A percentile compares a stretch with the other conserved stretches of the same genome.
phyloP scores from a whole-genome alignment of 2,113 vertebrate genomes.

The Plecturocebus donacophilus region DNA sequence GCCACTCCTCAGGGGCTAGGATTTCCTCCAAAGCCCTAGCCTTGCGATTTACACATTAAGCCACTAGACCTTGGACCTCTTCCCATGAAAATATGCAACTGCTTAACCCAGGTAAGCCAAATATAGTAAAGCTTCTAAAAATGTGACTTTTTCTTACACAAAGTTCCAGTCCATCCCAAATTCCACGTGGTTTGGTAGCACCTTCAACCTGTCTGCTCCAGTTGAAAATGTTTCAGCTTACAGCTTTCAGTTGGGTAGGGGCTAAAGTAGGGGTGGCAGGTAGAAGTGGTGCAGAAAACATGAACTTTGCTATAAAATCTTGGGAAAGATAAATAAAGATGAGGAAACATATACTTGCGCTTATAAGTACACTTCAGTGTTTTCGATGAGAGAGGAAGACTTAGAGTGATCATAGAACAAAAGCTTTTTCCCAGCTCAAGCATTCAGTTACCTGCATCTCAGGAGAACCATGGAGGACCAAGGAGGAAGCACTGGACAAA shows the following conservation, averaged over 20 bases:
- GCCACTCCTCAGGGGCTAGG: accelerated
- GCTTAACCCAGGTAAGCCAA: not conserved
- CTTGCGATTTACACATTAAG: not conserved
- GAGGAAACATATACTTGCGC: not conserved
- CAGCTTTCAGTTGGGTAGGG: not conserved
- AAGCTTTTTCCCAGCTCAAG: not conserved
- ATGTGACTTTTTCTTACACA: not conserved
- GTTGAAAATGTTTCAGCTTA: not conserved
- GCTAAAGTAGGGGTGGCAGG: not conserved
- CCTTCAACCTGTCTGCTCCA: not conserved
- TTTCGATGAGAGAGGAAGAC: not conserved
- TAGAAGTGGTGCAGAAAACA: not conserved
- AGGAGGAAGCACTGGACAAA: not conserved
- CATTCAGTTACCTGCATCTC: not conserved
- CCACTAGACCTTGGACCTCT: not conserved
- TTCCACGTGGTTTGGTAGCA: not conserved
- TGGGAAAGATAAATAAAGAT: not conserved
- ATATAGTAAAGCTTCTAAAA: not conserved
- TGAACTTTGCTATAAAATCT: not conserved
- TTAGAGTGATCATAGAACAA: not conserved
- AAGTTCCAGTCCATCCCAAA: not conserved
- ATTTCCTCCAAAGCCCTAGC: accelerated
- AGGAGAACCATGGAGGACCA: not conserved
- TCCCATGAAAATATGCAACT: not conserved
- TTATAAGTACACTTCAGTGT: not conserved